Base-by-base conservation (phyloP, 2,797 vertebrate species). In the Neosilurus hyrtlii region DNA sequence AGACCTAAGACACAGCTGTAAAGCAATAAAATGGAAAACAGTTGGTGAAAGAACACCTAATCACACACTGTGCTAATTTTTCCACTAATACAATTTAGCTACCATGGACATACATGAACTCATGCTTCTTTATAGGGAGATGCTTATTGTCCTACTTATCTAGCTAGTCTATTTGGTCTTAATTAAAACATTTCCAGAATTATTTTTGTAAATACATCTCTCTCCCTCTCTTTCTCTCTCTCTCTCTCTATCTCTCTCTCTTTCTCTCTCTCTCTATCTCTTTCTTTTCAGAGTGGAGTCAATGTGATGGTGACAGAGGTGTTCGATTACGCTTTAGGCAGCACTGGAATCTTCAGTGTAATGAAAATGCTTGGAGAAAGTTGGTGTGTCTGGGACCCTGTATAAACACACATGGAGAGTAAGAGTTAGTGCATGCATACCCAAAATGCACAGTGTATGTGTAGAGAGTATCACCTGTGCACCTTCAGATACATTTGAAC, bases 271-370 rank as follows among this genome's bases (percentile, higher is more conserved):
- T 74, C 35, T 71, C 26, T 72, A 49, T 74, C 11, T 79, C 7
- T 35, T 51, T 75, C 0, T 61, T 76, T 89, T n/a, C 89, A 95
- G 94, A 91, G 70, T 96, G 94, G 94, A 92, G 88, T 89, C 94
- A 95, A 86, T 89, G 77, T 30, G 92, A 95, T 54, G 83, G 89
- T 83, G 91, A 91, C n/a, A 88, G 90, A 70, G 89, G 91, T 20
- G 86, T 88, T 86, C 89, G 91, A 63, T 79, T 93, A 30, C 74
- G 65, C 15, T 95, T 88, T 84, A 82, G 80, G 12, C 94, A 94
- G 89, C 92, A 90, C 79, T 95, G 94, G 93, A 92, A 86, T 79
- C 83, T 96, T 56, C 86, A 87, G 15, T 86, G 79, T 65, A 86
- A 86, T 82, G 80, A 80, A 4, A 83, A 73, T 79, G 65, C 24